Percentiles rank a stretch among this genome's conserved stretches.
These are phyloP conservation scores for Caenorhabditis becei DNA, from an alignment of 2,888 invertebrate genomes.

Conservation along the genomic window DNA sequence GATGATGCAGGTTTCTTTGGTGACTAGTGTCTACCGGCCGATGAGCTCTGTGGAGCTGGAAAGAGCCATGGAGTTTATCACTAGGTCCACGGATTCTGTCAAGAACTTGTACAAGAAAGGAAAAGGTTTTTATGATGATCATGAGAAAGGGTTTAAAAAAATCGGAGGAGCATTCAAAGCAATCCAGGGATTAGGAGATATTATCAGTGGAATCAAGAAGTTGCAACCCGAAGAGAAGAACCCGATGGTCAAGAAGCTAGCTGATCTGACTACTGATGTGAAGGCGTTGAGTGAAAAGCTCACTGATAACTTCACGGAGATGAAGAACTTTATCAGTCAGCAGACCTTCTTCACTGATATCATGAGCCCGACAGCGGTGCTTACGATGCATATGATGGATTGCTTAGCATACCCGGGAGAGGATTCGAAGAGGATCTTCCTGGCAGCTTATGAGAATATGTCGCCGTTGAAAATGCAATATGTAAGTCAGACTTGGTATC, in stretches of 20 bases:
- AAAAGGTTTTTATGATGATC: too few species aligned
- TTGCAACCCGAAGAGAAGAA: neutral
- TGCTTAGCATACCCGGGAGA: neutral
- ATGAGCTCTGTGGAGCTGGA: too few species aligned
- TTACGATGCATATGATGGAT: conserved; percentile 7
- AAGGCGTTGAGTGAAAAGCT: neutral
- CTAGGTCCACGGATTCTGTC: too few species aligned
- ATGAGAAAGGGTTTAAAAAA: too few species aligned
- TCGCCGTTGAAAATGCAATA: neutral
- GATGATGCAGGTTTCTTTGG: too few species aligned
- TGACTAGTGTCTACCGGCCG: too few species aligned
- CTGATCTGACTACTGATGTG: neutral
- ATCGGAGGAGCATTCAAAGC: too few species aligned
- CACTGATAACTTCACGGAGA: neutral
- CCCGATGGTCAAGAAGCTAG: neutral
- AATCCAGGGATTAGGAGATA: conserved; percentile 1
- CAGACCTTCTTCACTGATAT: neutral
- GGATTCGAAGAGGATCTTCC: neutral
- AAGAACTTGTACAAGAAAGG: too few species aligned
- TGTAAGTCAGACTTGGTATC: neutral
- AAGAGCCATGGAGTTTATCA: too few species aligned
- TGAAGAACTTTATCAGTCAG: conserved; percentile 7
- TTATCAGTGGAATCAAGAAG: neutral
- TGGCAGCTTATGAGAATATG: neutral
- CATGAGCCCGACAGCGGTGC: conserved; percentile 2